These are phyloP conservation scores for Zapus hudsonius DNA, from an alignment of 2,113 vertebrate genomes.

Conservation along the genomic window DNA sequence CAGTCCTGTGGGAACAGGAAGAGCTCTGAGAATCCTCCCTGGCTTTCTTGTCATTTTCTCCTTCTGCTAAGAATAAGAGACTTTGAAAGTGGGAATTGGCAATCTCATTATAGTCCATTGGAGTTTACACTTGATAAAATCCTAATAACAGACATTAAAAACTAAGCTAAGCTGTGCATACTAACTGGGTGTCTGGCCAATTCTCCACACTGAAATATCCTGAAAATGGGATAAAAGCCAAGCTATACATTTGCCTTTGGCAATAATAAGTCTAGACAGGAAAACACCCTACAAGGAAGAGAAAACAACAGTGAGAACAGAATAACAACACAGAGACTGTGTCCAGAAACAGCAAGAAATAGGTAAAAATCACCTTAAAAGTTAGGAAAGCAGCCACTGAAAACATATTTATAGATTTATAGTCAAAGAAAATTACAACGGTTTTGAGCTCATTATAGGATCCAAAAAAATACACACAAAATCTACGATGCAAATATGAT, in stretches of 20 bases:
- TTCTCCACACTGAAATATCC: neutral
- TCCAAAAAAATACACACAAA: neutral
- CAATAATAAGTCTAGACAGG: neutral
- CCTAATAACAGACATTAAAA: neutral
- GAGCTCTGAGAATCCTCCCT: neutral
- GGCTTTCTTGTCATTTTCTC: neutral
- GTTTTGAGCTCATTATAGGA: neutral
- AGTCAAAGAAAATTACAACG: neutral
- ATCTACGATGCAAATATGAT: neutral
- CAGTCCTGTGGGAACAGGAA: neutral
- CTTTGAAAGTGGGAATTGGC: slow-evolving; percentile 12
- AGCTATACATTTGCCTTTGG: neutral
- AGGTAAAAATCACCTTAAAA: neutral
- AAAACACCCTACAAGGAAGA: neutral
- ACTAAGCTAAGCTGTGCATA: neutral
- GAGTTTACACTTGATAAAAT: slow-evolving; percentile 46
- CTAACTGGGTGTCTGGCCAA: neutral
- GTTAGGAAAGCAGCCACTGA: neutral
- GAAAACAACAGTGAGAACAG: neutral
- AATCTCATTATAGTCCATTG: neutral
- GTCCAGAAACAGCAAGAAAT: neutral
- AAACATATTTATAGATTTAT: neutral
- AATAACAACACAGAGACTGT: neutral
- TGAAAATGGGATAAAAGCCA: neutral
- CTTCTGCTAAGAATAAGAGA: neutral